Evolutionary conservation across 2,797 vertebrate species (phyloP).

Genomic region (Cyprinella venusta): DNA sequence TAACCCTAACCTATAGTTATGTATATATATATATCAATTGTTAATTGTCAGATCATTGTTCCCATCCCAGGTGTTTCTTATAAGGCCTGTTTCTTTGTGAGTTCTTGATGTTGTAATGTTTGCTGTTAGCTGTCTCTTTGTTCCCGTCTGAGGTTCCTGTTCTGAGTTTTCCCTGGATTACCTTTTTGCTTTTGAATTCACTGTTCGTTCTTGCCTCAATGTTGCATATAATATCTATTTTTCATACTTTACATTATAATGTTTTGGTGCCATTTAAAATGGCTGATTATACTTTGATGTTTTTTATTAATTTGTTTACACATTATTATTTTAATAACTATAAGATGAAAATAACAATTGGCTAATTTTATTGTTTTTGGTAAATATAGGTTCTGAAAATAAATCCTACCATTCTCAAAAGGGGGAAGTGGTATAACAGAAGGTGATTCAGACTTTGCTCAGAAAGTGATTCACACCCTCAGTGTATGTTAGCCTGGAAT

Average conservation of each 20-base stretch:
- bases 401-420: not conserved
- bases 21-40: too few relatives aligned
- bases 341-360: not conserved
- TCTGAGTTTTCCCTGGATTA: too few relatives aligned
- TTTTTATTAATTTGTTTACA: not conserved
- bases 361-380: not conserved
- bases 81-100: too few relatives aligned
- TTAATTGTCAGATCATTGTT: too few relatives aligned
- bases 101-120: too few relatives aligned
- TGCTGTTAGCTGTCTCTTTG: too few relatives aligned
- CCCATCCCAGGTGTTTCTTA: too few relatives aligned
- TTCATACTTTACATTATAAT: not conserved
- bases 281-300: not conserved
- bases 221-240: not conserved
- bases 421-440: not conserved
- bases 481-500: not conserved
- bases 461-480: not conserved
- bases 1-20: too few relatives aligned
- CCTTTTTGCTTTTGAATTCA: too few relatives aligned
- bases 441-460: slow-evolving; percentile 1
- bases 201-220: too few relatives aligned
- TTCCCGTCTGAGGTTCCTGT: too few relatives aligned
- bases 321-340: not conserved
- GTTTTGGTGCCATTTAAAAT: too few relatives aligned
- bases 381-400: not conserved